Evolutionary conservation across 2,113 vertebrate species (phyloP).

Genomic region (Tenebrosternarchus preto): DNA sequence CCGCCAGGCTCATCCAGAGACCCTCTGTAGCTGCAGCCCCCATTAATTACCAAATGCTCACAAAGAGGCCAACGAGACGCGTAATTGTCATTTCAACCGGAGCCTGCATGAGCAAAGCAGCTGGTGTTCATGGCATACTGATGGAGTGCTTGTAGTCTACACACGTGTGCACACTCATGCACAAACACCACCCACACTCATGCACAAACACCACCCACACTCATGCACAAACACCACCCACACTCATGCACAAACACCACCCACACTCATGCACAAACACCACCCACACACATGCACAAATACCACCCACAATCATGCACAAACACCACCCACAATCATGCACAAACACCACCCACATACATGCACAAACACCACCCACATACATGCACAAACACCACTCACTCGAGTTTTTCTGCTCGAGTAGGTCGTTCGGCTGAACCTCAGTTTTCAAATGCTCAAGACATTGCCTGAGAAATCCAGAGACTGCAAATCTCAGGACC

Average conservation of each 20-base stretch:
- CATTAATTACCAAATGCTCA: slow-evolving; percentile 71
- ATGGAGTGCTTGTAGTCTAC: slow-evolving; percentile 58
- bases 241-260: not conserved
- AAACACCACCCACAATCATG: not conserved
- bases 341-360: not conserved
- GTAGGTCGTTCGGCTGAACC: not conserved
- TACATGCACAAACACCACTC: slow-evolving; percentile 1
- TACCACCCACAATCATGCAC: slow-evolving; percentile 7
- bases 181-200: not conserved
- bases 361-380: not conserved
- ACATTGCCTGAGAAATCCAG: not conserved
- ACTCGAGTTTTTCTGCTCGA: not conserved
- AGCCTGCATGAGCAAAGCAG: slow-evolving; percentile 72
- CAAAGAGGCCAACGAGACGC: slow-evolving; percentile 62
- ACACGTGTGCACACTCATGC: slow-evolving; percentile 41
- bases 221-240: not conserved
- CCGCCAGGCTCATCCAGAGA: slow-evolving; percentile 53
- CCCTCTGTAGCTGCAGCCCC: slow-evolving; percentile 55
- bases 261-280: not conserved
- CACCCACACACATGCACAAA: not conserved
- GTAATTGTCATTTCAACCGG: slow-evolving; percentile 73
- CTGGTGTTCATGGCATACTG: slow-evolving; percentile 62
- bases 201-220: not conserved
- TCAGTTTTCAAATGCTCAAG: not conserved
- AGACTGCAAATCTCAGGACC: not conserved